Evolutionary conservation across 2,888 invertebrate genomes (phyloP).

Genomic region (Kryphioiulus occultus): DNA sequence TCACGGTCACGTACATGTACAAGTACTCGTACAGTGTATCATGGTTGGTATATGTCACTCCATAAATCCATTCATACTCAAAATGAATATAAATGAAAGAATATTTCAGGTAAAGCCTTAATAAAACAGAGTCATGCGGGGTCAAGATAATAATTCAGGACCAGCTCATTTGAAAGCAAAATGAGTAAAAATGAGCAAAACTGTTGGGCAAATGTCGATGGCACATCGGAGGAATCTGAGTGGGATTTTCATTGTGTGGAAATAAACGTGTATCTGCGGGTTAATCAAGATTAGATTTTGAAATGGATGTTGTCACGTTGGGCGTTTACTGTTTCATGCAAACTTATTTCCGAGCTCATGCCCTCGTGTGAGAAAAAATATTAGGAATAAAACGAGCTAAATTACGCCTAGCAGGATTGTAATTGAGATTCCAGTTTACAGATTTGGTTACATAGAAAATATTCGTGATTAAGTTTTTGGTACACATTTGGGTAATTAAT

Average conservation of each 20-base stretch:
- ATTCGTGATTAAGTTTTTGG: background rate
- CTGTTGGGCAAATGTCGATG: background rate
- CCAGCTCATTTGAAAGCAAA: too few species aligned
- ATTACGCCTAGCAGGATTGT: background rate
- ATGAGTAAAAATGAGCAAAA: background rate
- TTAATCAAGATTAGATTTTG: constrained; percentile 8
- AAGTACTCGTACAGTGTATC: too few species aligned
- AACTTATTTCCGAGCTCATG: background rate
- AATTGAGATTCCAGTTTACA: background rate
- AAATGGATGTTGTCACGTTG: background rate
- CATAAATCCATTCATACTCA: background rate
- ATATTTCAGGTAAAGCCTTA: background rate
- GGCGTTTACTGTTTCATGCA: background rate
- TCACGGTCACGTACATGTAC: background rate
- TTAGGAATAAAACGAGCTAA: background rate
- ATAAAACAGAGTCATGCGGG: background rate
- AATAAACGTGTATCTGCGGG: background rate
- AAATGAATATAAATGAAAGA: constrained; percentile 1
- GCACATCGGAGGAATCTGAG: background rate
- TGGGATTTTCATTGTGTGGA: constrained; percentile 27
- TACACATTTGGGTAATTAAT: too few species aligned
- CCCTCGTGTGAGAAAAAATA: background rate
- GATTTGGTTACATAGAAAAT: background rate
- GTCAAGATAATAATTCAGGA: background rate
- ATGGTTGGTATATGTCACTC: background rate